A percentile compares a stretch with the other conserved stretches of the same genome.
Evolutionary conservation across 2,797 vertebrate species (phyloP).

Genomic region (Malurus splendens): DNA sequence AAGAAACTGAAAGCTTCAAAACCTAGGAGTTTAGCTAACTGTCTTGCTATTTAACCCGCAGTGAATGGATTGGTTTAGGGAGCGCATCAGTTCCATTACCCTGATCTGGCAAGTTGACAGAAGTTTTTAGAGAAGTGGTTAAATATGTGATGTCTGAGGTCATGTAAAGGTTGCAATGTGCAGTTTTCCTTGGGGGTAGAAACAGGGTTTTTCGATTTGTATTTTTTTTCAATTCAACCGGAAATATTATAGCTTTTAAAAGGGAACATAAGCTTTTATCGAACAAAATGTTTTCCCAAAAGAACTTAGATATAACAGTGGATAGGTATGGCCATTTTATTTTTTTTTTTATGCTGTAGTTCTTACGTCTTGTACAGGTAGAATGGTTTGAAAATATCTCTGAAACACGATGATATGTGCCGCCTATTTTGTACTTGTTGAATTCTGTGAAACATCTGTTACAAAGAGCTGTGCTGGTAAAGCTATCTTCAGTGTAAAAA

Average conservation of each 20-base stretch:
- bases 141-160: neutral
- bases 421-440: neutral
- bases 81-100: neutral
- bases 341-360: neutral
- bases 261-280: neutral
- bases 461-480: neutral
- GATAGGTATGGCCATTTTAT: neutral
- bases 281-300: neutral
- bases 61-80: neutral
- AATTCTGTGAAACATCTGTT: neutral
- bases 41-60: neutral
- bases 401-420: neutral
- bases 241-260: neutral
- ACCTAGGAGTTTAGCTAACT: neutral
- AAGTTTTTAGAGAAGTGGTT: neutral
- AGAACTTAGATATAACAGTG: neutral
- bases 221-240: neutral
- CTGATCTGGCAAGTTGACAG: neutral
- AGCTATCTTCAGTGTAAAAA: neutral
- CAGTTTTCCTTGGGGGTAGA: neutral
- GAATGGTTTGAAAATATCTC: neutral
- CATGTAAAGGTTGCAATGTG: neutral
- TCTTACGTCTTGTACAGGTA: neutral
- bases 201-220: accelerated
- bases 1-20: neutral